These are phyloP conservation scores for Malaclemys terrapin DNA, from an alignment of 2,113 vertebrate species.

Conservation along the genomic window DNA sequence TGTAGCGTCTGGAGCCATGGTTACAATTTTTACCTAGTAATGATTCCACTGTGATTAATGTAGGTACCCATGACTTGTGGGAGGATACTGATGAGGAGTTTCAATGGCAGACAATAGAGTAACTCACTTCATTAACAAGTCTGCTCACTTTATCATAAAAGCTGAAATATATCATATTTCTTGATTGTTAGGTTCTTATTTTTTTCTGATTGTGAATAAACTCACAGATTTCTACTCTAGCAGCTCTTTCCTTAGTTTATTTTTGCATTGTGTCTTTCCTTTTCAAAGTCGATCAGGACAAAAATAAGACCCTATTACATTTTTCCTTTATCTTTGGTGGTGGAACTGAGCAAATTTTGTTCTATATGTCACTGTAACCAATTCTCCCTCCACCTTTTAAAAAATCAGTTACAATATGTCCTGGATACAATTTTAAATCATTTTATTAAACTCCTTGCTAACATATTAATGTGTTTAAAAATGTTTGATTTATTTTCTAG, in stretches of 20 bases:
- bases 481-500: not conserved
- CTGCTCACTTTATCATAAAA: not conserved
- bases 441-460: not conserved
- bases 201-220: not conserved
- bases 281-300: not conserved
- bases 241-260: not conserved
- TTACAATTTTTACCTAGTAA: slow-evolving; percentile 62
- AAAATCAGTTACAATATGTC: not conserved
- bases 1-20: slow-evolving; percentile 47
- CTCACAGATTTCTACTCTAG: not conserved
- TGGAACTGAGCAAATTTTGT: not conserved
- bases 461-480: not conserved
- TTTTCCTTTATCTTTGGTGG: not conserved
- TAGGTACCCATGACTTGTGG: slow-evolving; percentile 34
- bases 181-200: not conserved
- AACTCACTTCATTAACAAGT: slow-evolving; percentile 6
- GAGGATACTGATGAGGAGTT: slow-evolving; percentile 55
- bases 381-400: not conserved
- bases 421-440: not conserved
- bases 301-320: not conserved
- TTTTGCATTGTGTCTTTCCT: not conserved
- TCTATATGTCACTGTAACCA: not conserved
- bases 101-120: slow-evolving; percentile 31
- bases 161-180: not conserved
- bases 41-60: slow-evolving; percentile 55